Conservation (phyloP, 2,797 vertebrate species). For the Enteromius trimaculatus region DNA sequence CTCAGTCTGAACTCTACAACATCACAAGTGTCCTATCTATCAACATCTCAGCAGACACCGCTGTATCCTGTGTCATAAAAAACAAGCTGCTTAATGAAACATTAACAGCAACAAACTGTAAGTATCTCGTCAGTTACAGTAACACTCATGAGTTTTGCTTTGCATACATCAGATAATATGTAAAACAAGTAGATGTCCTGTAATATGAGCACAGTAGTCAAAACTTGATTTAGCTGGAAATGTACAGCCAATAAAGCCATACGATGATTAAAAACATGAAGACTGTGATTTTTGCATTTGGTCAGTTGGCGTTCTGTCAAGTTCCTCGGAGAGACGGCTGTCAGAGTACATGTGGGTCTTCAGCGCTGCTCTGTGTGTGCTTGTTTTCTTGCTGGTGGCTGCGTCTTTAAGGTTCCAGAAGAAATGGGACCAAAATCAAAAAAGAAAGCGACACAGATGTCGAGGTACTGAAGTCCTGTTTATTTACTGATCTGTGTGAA, state of each 20-base stretch:
- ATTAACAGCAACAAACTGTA: slow-evolving; percentile 60
- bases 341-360: slow-evolving; percentile 73
- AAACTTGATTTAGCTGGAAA: background rate
- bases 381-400: slow-evolving; percentile 69
- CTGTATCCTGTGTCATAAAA: slow-evolving; percentile 68
- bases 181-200: background rate
- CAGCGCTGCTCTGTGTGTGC: slow-evolving; percentile 68
- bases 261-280: background rate
- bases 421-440: slow-evolving; percentile 55
- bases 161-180: slow-evolving; percentile 10
- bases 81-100: slow-evolving; percentile 68
- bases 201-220: background rate
- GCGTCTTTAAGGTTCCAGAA: slow-evolving; percentile 69
- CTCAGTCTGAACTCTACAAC: slow-evolving; percentile 68
- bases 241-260: background rate
- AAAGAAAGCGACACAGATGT: background rate
- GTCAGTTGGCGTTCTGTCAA: slow-evolving; percentile 51
- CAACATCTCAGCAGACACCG: slow-evolving; percentile 59
- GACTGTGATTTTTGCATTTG: slow-evolving; percentile 7
- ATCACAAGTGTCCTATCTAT: slow-evolving; percentile 68
- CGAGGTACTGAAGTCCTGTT: slow-evolving; percentile 23
- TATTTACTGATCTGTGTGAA: background rate
- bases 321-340: slow-evolving; percentile 37
- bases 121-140: slow-evolving; percentile 53
- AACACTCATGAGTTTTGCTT: background rate